Base-by-base conservation (phyloP, 1,140 invertebrate genomes). In the Danaus melanippus region DNA sequence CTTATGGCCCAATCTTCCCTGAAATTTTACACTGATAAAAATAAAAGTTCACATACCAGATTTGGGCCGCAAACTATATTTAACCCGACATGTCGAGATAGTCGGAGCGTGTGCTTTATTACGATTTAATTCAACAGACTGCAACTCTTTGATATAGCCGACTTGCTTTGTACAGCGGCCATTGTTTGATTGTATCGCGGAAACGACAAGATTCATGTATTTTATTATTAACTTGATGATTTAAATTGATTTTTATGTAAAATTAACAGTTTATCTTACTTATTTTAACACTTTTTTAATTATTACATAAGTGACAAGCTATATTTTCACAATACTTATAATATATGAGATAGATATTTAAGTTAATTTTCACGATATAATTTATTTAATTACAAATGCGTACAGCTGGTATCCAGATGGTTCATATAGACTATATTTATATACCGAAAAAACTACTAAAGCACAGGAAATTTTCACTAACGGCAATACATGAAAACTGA, bases 101-200 rank as follows among this genome's bases (percentile, higher is more conserved):
- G 67, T 52, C 50, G 47, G 60, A 67, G 69, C 63, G 71, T 74
- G 71, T 74, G 65, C 68, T 80, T 82, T 82, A 84, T 76, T 71
- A 80, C 76, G 69, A 76, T 84, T 81, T 84, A 82, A 82, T 84
- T 84, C 77, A 76, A 70, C 72, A 70, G 65, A 66, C 52, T 42
- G 12, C 52, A 56, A 32, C 2, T 32, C 77, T 84, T 84, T 84
- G 80, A 77, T 67, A 73, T 64, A 50, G 79, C 80, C 80, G 80
- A 73, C 76, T 63, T 65, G 58, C 60, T 8, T 51, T 51, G 53
- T 65, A 66, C 57, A 52, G 66, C 55, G 44, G 43, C 63, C 67
- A 69, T 41, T 48, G 12, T 21, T 8, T n/a, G 9, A 1, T 12
- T 4, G 9, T 56, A n/a, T 4, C 45, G 10, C 2, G 55, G 42